Evolutionary conservation across 1,140 invertebrate species (phyloP).

Genomic region (Cyclina sinensis): DNA sequence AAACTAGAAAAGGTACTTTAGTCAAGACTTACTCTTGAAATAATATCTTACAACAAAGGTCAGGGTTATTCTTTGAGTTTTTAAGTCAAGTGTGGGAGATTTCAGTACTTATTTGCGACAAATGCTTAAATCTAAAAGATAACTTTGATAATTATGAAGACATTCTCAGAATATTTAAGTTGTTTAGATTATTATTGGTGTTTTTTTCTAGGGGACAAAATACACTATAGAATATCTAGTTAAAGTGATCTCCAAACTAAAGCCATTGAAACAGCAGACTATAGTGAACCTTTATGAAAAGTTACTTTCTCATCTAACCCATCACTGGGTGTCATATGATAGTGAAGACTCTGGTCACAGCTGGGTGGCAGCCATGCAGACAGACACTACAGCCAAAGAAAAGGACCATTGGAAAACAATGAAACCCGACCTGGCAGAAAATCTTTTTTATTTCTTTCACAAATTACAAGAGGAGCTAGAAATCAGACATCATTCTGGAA

Average conservation of each 20-base stretch:
- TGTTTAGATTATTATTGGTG: neutral
- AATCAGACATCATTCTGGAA: neutral
- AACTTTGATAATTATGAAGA: no score
- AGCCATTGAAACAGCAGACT: constrained; percentile 52
- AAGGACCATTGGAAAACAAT: constrained; percentile 62
- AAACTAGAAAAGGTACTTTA: constrained; percentile 68
- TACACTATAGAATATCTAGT: constrained; percentile 54
- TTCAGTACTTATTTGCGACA: no score
- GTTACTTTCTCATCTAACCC: constrained; percentile 59
- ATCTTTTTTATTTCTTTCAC: constrained; percentile 54
- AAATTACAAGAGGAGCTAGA: constrained; percentile 15
- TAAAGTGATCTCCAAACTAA: constrained; percentile 53
- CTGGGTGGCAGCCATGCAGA: neutral
- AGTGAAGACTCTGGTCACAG: neutral
- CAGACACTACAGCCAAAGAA: neutral
- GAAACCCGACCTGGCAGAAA: constrained; percentile 5
- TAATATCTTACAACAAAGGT: no score
- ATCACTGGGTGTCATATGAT: constrained; percentile 57
- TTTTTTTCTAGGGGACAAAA: constrained; percentile 44
- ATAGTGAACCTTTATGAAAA: constrained; percentile 51
- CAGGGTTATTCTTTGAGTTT: no score
- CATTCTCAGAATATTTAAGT: no score
- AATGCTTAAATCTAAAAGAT: no score
- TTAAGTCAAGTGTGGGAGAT: no score
- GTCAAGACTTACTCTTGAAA: no score